phyloP scores from a whole-genome alignment of 1,140 invertebrate species.

The Tetramorium simillimum region DNA sequence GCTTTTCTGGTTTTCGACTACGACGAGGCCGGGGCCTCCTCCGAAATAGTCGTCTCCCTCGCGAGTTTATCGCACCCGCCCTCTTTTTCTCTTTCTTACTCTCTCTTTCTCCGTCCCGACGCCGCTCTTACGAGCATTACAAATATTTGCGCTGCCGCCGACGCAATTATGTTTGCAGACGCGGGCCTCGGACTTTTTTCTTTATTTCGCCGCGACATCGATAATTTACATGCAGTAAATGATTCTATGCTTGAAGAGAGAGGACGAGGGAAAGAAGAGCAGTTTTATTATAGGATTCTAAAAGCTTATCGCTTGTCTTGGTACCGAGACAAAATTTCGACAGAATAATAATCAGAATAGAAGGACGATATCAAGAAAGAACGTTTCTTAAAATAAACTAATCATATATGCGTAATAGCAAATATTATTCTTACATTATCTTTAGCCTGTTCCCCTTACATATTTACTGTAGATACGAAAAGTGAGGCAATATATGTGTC shows the following conservation, averaged over 20 bases:
- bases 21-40: not conserved
- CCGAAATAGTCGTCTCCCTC: constrained; percentile 28
- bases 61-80: constrained; percentile 42
- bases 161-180: constrained; percentile 56
- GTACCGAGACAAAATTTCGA: not conserved
- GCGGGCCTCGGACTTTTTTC: constrained; percentile 16
- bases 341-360: not conserved
- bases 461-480: constrained; percentile 44
- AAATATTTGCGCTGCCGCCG: constrained; percentile 56
- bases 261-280: not conserved
- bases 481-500: constrained; percentile 27
- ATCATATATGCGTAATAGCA: constrained; percentile 33
- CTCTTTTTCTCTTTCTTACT: constrained; percentile 15
- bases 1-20: constrained; percentile 44
- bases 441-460: not conserved
- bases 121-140: constrained; percentile 45
- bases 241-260: not conserved
- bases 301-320: not conserved
- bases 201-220: constrained; percentile 30
- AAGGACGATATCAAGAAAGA: not conserved
- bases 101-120: not conserved
- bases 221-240: constrained; percentile 49
- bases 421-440: constrained; percentile 52
- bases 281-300: constrained; percentile 9
- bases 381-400: constrained; percentile 29